phyloP scores from a whole-genome alignment of 2,888 invertebrate species.

The Miltochrista miniata region DNA sequence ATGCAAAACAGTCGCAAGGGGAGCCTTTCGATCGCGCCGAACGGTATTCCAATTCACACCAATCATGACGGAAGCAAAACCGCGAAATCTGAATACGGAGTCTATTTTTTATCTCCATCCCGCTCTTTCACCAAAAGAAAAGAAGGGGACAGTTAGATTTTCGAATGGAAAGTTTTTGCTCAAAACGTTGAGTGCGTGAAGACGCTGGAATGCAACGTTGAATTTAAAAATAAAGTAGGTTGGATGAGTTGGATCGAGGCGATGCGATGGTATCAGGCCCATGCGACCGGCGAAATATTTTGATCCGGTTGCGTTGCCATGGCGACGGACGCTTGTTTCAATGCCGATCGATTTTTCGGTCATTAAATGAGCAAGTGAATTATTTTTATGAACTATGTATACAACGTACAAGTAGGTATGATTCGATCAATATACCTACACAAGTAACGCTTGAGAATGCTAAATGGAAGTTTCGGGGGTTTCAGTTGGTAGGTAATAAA shows the following conservation, averaged over 20 bases:
- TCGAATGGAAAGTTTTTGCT: conserved; percentile 41
- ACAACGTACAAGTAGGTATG: too few relatives aligned
- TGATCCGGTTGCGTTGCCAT: conserved; percentile 61
- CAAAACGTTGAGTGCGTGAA: conserved; percentile 37
- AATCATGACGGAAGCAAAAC: conserved; percentile 48
- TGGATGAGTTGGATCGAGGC: too few relatives aligned
- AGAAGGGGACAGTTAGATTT: conserved; percentile 25
- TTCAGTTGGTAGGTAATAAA: neutral
- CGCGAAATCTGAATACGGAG: conserved; percentile 10
- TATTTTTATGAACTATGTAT: conserved; percentile 23
- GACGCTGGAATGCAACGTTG: conserved; percentile 59
- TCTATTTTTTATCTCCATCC: conserved; percentile 10
- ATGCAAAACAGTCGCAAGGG: conserved; percentile 39
- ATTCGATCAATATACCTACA: too few relatives aligned
- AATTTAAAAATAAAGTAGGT: conserved; percentile 52
- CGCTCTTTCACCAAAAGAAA: conserved; percentile 10
- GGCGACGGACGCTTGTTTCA: conserved; percentile 48
- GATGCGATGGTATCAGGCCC: conserved; percentile 50
- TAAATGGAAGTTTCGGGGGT: neutral
- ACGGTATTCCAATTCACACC: conserved; percentile 55
- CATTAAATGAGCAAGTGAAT: conserved; percentile 31
- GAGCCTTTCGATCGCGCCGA: conserved; percentile 30
- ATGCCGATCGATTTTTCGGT: conserved; percentile 39
- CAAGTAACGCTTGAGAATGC: neutral
- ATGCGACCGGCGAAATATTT: conserved; percentile 57